Evolutionary conservation across 2,888 invertebrate species (phyloP).

Genomic region (Lasioglossum marginatum): DNA sequence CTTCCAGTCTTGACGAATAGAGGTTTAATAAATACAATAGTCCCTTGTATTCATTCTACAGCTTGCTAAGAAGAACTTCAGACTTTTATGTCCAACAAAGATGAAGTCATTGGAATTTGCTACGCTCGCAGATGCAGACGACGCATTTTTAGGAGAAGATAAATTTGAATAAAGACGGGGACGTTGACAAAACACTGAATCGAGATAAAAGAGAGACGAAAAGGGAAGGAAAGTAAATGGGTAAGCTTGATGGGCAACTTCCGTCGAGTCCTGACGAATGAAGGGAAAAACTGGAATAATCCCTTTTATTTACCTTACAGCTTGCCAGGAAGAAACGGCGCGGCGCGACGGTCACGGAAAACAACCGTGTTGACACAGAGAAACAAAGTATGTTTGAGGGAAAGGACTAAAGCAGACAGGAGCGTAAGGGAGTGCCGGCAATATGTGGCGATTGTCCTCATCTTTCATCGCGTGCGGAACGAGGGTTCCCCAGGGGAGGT

Average conservation of each 20-base stretch:
- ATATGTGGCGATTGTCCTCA: slow-evolving; percentile 73
- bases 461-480: slow-evolving; percentile 67
- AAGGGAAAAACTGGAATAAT: slow-evolving; percentile 2
- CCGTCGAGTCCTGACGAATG: not conserved
- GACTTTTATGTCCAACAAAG: not conserved
- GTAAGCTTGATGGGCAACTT: not conserved
- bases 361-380: slow-evolving; percentile 31
- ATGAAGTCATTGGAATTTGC: not conserved
- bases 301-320: not conserved
- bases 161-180: not conserved
- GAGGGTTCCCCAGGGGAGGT: slow-evolving; percentile 36
- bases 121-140: not conserved
- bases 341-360: not conserved
- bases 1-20: not conserved
- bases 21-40: not conserved
- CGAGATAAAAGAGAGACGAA: not conserved
- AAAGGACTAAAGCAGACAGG: slow-evolving; percentile 6
- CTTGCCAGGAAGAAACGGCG: not conserved
- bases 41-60: not conserved
- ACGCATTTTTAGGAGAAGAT: not conserved
- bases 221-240: not conserved
- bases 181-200: not conserved
- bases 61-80: not conserved
- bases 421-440: slow-evolving; percentile 49
- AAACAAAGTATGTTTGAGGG: slow-evolving; percentile 43